These are phyloP conservation scores for Fopius arisanus DNA, from an alignment of 1,140 invertebrate species.

Conservation along the genomic window DNA sequence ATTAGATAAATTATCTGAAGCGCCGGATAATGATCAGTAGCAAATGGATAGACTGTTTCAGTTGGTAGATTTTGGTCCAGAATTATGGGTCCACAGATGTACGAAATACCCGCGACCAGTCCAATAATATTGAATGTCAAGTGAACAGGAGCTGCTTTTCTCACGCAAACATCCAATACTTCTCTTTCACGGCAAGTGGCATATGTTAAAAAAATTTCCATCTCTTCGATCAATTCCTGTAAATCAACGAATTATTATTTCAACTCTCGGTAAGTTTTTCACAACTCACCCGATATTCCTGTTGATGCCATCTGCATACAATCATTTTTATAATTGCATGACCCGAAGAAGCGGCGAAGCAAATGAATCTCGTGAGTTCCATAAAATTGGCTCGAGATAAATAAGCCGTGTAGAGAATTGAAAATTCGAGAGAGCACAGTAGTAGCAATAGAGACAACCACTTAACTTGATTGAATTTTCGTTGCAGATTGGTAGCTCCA, in stretches of 20 bases:
- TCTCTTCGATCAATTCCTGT: conserved; percentile 1
- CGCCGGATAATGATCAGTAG: conserved; percentile 12
- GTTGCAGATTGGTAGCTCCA: neutral
- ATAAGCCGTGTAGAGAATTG: neutral
- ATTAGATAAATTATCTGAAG: conserved; percentile 21
- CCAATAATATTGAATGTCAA: neutral
- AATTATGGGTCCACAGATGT: conserved; percentile 25
- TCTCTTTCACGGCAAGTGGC: neutral
- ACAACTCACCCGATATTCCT: neutral
- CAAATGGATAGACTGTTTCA: conserved; percentile 28
- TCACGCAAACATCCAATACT: conserved; percentile 7
- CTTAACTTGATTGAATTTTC: neutral
- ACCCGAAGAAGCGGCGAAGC: neutral
- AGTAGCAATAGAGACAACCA: neutral
- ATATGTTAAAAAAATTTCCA: neutral
- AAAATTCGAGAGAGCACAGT: neutral
- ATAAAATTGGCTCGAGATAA: neutral
- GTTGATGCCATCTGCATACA: neutral
- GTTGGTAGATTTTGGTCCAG: conserved; percentile 23
- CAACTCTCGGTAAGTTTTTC: too few species aligned
- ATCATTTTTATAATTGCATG: conserved; percentile 19
- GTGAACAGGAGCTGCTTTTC: conserved; percentile 13
- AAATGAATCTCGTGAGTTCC: conserved; percentile 7
- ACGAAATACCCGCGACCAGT: neutral
- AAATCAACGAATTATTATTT: neutral